Base-by-base conservation (phyloP, 1,140 invertebrate species). In the Ceratitis capitata region DNA sequence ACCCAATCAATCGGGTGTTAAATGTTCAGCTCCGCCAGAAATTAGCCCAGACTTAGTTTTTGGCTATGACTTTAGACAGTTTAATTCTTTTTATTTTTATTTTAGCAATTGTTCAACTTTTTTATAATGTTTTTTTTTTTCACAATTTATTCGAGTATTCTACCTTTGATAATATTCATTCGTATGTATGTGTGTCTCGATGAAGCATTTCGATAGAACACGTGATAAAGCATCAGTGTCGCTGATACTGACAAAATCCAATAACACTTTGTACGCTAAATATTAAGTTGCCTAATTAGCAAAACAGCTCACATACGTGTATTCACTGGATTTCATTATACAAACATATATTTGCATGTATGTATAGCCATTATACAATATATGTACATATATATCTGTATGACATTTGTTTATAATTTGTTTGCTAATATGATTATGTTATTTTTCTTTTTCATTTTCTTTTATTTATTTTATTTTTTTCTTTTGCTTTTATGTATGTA, bases 211-310 rank as follows among this genome's bases (percentile, higher is more conserved):
- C 29, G 61, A 29, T 64, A 64, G 61, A 64, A 64, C 61, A 64
- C 61, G 61, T 64, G 61, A 64, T 64, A 29, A 64, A 64, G 29
- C 61, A 64, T 64, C 29, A 29, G 23, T 64, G 61, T 35, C 61
- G 61, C 19, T 64, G 61, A 64, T 64, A 64, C 61, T 64, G 61
- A 64, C 61, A 64, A n/a, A n/a, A 64, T 64, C 26, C 61, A 64
- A 64, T 64, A 64, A 64, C 61, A 64, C 3, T 64, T 64, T 64
- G 61, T 29, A 61, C 26, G 56, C 56, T 61, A 32, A 61, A 29
- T 61, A 26, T 29, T 61, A 23, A 64, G 61, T 32, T 64, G 61
- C 61, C 61, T 64, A 64, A 64, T 64, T 64, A 64, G 61, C 32
- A 64, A 64, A 64, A 64, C 61, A 35, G 61, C 14, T 64, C 61